These are phyloP conservation scores for Phragmatobia fuliginosa DNA, from an alignment of 2,888 invertebrate genomes.

Conservation along the genomic window DNA sequence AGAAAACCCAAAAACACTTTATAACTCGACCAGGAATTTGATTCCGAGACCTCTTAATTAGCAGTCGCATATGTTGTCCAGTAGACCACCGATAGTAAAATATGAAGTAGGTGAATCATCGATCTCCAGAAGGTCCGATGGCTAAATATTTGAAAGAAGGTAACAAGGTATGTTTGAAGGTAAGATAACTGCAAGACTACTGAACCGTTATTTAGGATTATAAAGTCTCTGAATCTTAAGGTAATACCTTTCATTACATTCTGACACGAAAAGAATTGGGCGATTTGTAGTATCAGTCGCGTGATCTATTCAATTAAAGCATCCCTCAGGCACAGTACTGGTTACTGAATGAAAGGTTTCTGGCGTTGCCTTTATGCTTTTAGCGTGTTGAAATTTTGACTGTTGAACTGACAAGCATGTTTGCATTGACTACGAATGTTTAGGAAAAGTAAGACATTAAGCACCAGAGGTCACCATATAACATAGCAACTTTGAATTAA, in stretches of 20 bases:
- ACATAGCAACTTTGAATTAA: no score
- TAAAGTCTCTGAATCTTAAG: neutral
- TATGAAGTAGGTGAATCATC: conserved; percentile 23
- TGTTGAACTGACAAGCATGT: neutral
- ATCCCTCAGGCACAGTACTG: neutral
- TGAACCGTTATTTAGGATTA: conserved; percentile 33
- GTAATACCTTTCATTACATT: neutral
- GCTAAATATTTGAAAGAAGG: conserved; percentile 48
- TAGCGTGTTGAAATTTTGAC: neutral
- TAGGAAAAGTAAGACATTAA: neutral
- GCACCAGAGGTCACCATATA: neutral
- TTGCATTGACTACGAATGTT: neutral
- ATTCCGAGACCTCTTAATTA: no score
- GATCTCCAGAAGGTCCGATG: conserved; percentile 40
- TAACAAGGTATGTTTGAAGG: no score
- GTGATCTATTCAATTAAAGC: neutral
- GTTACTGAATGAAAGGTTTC: neutral
- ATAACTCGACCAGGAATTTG: no score
- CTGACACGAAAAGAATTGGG: neutral
- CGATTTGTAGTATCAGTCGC: neutral
- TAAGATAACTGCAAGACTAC: conserved; percentile 44
- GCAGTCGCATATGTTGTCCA: no score
- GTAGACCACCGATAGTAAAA: neutral
- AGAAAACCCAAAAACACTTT: no score
- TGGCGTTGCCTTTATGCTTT: neutral